phyloP scores from a whole-genome alignment of 1,140 invertebrate genomes.

The Lycorma delicatula region DNA sequence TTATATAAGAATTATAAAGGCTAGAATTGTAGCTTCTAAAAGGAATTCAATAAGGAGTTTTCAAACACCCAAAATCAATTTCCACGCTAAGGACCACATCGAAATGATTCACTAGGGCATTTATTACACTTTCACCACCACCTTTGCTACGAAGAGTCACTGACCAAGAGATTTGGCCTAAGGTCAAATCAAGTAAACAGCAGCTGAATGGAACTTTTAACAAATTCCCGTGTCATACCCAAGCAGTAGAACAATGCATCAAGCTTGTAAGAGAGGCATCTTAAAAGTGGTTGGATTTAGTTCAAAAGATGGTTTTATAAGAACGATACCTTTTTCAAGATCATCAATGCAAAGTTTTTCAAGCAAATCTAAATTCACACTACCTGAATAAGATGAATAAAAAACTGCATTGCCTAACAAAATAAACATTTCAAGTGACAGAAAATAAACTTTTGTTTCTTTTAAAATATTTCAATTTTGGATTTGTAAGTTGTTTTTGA shows the following conservation, averaged over 20 bases:
- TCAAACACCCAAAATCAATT: constrained; percentile 18
- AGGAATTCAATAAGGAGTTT: constrained; percentile 14
- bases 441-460: too few relatives aligned
- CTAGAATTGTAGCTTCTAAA: constrained; percentile 11
- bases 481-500: too few relatives aligned
- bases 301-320: constrained; percentile 23
- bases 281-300: constrained; percentile 18
- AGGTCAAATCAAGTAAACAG: too few relatives aligned
- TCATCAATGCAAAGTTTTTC: too few relatives aligned
- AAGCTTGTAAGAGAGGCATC: constrained; percentile 30
- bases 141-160: constrained; percentile 13
- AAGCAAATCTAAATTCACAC: too few relatives aligned
- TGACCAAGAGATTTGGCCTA: constrained; percentile 20
- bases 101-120: constrained; percentile 20
- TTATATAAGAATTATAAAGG: constrained; percentile 23
- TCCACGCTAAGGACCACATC: constrained; percentile 17
- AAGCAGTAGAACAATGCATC: constrained; percentile 29
- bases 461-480: too few relatives aligned
- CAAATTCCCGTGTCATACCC: constrained; percentile 28
- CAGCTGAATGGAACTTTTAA: constrained; percentile 6
- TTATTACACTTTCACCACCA: constrained; percentile 12
- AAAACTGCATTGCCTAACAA: too few relatives aligned
- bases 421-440: too few relatives aligned
- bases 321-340: constrained; percentile 2
- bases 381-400: too few relatives aligned